Evolutionary conservation across 2,113 vertebrate genomes (phyloP).

Genomic region (Hemichromis elongatus): DNA sequence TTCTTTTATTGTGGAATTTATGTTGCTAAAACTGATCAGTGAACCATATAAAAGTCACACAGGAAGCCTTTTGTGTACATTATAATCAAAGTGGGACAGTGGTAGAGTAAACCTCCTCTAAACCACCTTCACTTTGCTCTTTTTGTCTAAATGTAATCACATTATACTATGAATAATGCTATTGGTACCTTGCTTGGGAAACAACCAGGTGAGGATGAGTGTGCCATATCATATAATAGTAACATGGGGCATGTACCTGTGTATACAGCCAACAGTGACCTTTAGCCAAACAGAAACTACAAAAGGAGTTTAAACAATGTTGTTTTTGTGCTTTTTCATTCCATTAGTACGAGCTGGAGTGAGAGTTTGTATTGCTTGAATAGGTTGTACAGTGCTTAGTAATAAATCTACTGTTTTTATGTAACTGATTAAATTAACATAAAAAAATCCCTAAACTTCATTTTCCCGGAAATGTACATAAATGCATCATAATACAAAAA

Average conservation of each 20-base stretch:
- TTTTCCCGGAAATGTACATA: not conserved
- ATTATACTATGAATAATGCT: not conserved
- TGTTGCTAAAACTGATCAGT: not conserved
- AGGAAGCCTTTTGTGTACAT: not conserved
- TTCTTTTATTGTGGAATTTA: not conserved
- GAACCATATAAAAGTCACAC: not conserved
- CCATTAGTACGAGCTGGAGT: not conserved
- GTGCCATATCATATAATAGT: not conserved
- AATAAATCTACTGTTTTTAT: not conserved
- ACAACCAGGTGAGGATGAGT: not conserved
- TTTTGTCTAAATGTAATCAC: not conserved
- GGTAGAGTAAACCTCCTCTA: not conserved
- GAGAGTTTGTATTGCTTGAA: not conserved
- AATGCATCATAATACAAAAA: too few relatives aligned
- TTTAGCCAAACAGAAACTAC: not conserved
- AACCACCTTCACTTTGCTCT: not conserved
- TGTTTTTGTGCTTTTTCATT: not conserved
- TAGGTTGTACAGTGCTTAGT: not conserved
- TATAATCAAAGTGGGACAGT: not conserved
- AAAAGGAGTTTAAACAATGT: not conserved
- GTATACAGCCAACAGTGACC: not conserved
- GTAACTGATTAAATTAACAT: not conserved
- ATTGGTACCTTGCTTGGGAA: not conserved
- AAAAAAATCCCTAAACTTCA: accelerated
- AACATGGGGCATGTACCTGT: not conserved